Base-by-base conservation (phyloP, 2,113 vertebrate species). In the Bostrychus sinensis region DNA sequence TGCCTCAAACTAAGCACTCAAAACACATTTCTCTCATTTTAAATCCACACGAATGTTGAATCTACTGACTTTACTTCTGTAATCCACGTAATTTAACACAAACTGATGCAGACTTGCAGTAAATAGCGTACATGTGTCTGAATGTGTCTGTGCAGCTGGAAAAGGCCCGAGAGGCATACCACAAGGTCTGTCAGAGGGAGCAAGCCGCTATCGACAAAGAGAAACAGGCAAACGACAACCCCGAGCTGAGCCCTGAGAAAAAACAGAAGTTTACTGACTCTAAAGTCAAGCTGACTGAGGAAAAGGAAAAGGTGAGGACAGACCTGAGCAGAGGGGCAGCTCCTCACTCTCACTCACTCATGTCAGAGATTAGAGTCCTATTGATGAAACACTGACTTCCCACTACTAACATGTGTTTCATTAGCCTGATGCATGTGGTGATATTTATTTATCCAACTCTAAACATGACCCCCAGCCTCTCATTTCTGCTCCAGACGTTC, bases 131-230 rank as follows among this genome's bases (percentile, higher is more conserved):
- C 38, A 32, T 75, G 39, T 56, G 51, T 65, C 9, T 66, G 20
- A 55, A 26, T 71, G 36, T 81, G 53, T 67, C 66, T 59, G 19
- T 37, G 72, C 86, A 94, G 92, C 78, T 93, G 84, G 92, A 94
- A 59, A 91, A 91, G 62, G 88, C 81, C 25, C 66, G 79, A 14
- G 71, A 23, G 6, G 75, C 62, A 0, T 94, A 90, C 78, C 91
- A 93, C 69, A 92, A 91, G 74, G 77, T 75, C 1, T 88, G 89
- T 68, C 91, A 88, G 76, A 91, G 50, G 56, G 88, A 72, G 66
- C 86, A 91, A 43, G 66, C 60, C 1, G 88, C 91, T 16, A 45
- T 86, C 0, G 84, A 92, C 13, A 91, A 81, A 62, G 91, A 93
- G 78, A 82, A 56, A 46, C 67, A 88, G 76, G 84, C 90, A 56